Evolutionary conservation across 2,888 invertebrate species (phyloP), one percentile per base, ranked within the genome.

Genomic region (Tipula helvola): DNA sequence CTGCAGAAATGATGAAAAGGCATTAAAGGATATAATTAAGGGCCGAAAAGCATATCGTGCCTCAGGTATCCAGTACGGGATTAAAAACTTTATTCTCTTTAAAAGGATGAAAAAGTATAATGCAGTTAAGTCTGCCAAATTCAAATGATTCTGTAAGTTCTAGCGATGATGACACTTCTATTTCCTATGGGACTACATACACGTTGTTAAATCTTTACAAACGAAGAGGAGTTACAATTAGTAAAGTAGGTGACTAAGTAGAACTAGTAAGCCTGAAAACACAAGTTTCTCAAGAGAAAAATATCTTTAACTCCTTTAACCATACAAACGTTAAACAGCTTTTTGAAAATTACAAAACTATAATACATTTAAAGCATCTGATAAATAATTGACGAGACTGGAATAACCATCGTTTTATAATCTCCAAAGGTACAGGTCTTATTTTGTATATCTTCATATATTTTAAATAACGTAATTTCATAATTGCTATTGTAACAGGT

Each of bases 121-220:
- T n/a, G n/a, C n/a, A n/a, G n/a, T n/a, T 0, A 71, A 71, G 8
- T 71, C 13, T 71, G 71, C 71, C 71, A 71, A 71, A 71, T 71
- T 71, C 71, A 1, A 71, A 71, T 71, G 71, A 71, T 71, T 71
- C 71, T 10, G 12, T 10, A 71, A 71, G 13, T 71, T 71, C 71
- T 71, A n/a, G 13, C 71, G 12, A 71, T n/a, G 71, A 71, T 71
- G 71, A n/a, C 13, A 71, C n/a, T n/a, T n/a, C n/a, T n/a, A n/a
- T n/a, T 7, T 12, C 57, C 57, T 3, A 57, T 57, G 57, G 57
- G 57, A 12, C 57, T 57, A 57, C 57, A 57, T 3, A 3, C 8
- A 71, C 71, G 13, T 71, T n/a, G 71, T 71, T n/a, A 71, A 5
- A 71, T 71, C 8, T 7, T 71, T 71, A 71, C 71, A n/a, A n/a